Percentiles rank a stretch among this genome's conserved stretches.
These are phyloP conservation scores for Poecile montanus DNA, from an alignment of 2,797 vertebrate species.

Conservation along the genomic window DNA sequence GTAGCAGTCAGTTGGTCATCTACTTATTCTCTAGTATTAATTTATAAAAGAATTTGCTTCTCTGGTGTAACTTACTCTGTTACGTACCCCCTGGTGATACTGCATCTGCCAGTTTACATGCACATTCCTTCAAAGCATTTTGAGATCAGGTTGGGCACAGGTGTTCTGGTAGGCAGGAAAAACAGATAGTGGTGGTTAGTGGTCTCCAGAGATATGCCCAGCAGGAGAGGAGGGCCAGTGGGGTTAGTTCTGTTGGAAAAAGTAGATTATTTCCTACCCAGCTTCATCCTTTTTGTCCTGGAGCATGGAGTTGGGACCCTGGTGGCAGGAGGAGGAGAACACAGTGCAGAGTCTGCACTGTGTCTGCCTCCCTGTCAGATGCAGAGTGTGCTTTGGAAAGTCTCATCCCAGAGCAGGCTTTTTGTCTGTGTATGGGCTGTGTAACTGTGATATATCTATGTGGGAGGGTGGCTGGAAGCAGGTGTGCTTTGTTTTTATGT, in stretches of 20 bases:
- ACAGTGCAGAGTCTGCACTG: accelerated
- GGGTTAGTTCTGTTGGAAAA: not conserved
- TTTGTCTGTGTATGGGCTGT: not conserved
- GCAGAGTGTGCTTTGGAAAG: not conserved
- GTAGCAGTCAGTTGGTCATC: not conserved
- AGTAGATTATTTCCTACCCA: not conserved
- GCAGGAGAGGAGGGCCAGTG: not conserved
- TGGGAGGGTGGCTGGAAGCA: not conserved
- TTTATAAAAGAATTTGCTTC: not conserved
- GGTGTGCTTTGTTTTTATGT: not conserved
- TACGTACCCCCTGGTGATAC: not conserved
- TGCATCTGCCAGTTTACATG: not conserved
- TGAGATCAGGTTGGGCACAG: not conserved
- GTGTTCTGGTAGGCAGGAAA: not conserved
- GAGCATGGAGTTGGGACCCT: not conserved
- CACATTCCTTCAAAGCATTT: not conserved
- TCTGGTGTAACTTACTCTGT: not conserved
- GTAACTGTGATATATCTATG: accelerated
- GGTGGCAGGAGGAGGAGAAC: not conserved
- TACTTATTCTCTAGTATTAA: not conserved
- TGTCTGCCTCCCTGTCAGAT: accelerated
- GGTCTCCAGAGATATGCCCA: accelerated
- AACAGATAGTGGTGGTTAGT: not conserved
- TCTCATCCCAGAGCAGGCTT: not conserved
- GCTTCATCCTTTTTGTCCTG: not conserved